Base-by-base conservation (phyloP, 1,140 invertebrate genomes). In the Adoxophyes honmai region DNA sequence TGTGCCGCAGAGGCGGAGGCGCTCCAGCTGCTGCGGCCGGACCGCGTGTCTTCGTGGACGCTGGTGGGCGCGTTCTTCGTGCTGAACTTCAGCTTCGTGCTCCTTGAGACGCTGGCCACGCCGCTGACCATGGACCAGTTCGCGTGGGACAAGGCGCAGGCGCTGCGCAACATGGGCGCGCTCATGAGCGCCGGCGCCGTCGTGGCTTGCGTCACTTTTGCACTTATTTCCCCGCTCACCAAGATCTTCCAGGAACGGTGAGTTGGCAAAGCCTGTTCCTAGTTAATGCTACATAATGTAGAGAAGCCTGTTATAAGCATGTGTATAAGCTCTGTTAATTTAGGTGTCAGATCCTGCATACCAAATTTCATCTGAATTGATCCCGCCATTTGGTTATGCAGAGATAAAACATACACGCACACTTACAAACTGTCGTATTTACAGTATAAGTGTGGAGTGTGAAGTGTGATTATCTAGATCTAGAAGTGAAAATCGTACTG, bases 51-150 rank as follows among this genome's bases (percentile, higher is more conserved):
- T 35, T 91, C 95, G 28, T 93, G 94, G 92, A 93, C 93, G 9
- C 89, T 96, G 56, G 94, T 97, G 66, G 87, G 92, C 34, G 93
- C 95, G 1, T 97, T 97, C 82, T 97, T 97, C 84, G 92, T 96
- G 57, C 90, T 97, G 52, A 93, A 96, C 18, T 96, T 97, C 79
- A 96, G 96, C 82, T 97, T 97, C 88, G 95, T 97, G 60, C 91
- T 98, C 51, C 90, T 97, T 69, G 97, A 98, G 91, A 97, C 96
- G 34, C 90, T 97, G 60, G 95, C 93, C 34, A 96, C 96, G 9
- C 93, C 95, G 1, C 86, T 97, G 34, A 95, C 94, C 4, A 97
- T 96, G 94, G 95, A 98, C 78, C 95, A 97, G 90, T 97, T 97
- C 88, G 95, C 92, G 4, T 97, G 96, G 96, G 93, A 92, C 28